Base-by-base conservation (phyloP, 2,113 vertebrate genomes). In the Lophotis ruficrista region DNA sequence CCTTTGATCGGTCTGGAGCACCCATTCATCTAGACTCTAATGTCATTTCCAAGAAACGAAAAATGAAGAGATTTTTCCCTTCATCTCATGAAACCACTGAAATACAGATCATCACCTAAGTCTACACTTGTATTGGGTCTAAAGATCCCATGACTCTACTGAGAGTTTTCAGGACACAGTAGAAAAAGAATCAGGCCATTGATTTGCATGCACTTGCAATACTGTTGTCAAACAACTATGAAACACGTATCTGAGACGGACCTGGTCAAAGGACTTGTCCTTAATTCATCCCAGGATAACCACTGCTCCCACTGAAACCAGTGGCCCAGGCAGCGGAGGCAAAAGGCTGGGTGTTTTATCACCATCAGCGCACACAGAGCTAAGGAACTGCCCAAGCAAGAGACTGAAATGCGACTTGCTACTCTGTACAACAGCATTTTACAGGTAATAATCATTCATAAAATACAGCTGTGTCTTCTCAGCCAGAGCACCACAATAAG, bases 21-120 rank as follows among this genome's bases (percentile, higher is more conserved):
- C 15, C 25, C 58, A 33, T 28, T 64, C 41, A 62, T 35, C 37
- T 51, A 43, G 53, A 82, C 5, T 20, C 16, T 41, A 61, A 65
- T 6, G 6, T 7, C 4, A 72, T 37, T 70, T 45, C 33, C 17
- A 43, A 54, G 75, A 79, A 61, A 24, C 48, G 7, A 50, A 41
- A 89, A 83, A n/a, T 2, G 0, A 70, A 41, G 8, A 64, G 1
- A 3, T 10, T 69, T 68, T 58, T 0, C n/a, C 35, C 24, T 65
- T 77, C 7, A 25, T 43, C 51, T 88, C 20, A 66, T 15, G 14
- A 73, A 80, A n/a, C 15, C 37, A 72, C 2, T 62, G 41, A 83
- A 83, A 83, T 25, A 75, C 16, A 85, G 33, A 75, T 48, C 1
- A 76, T 17, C 0, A 2, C 65, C 21, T 38, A 69, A 33, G 19